A percentile compares a stretch with the other conserved stretches of the same genome.
Evolutionary conservation across 2,797 vertebrate species (phyloP).

Genomic region (Vultur gryphus): DNA sequence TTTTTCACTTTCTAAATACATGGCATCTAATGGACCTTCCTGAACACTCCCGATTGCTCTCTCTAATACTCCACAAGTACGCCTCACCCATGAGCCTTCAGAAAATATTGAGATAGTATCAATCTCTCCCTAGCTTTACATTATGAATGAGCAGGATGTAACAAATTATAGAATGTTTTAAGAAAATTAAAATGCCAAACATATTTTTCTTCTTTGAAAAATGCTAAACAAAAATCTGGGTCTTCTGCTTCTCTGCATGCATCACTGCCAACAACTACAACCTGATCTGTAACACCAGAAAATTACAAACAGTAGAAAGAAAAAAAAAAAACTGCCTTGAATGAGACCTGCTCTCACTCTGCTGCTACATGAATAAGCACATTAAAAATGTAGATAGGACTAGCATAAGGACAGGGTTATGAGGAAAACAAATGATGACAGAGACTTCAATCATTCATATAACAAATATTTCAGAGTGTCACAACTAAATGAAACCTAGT

Average conservation of each 20-base stretch:
- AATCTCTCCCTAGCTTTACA: background rate
- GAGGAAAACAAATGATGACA: background rate
- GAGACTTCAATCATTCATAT: background rate
- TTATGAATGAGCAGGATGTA: conserved; percentile 19
- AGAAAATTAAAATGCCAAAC: conserved; percentile 58
- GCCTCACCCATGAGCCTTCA: background rate
- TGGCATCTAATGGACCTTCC: background rate
- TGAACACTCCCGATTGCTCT: background rate
- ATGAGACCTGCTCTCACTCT: background rate
- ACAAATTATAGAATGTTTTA: conserved; percentile 38
- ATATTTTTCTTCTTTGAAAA: conserved; percentile 26
- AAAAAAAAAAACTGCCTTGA: background rate
- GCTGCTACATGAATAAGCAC: background rate
- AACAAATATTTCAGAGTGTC: background rate
- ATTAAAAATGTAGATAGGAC: conserved; percentile 29
- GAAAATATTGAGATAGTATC: background rate
- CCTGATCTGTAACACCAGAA: conserved; percentile 25
- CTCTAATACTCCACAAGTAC: background rate
- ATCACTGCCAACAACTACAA: conserved; percentile 49
- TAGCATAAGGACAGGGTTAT: background rate
- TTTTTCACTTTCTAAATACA: accelerated
- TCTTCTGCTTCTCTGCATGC: conserved; percentile 34
- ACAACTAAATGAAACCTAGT: background rate
- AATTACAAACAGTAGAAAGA: background rate
- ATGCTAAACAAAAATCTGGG: conserved; percentile 47